Conservation (phyloP, 2,888 invertebrate species). For the Calliscelio sp. region DNA sequence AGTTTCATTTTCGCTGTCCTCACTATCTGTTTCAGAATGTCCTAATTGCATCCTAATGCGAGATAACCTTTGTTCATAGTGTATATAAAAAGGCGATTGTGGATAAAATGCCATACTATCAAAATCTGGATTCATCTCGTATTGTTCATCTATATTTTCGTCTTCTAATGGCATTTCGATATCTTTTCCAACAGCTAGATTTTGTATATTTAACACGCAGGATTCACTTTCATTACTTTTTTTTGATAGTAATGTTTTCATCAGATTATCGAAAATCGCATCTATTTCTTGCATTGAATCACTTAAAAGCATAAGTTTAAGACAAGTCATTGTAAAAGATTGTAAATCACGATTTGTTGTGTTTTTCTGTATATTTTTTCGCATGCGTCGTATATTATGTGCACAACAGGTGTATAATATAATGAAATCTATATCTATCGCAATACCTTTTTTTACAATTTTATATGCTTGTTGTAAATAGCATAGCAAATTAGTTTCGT, state of each 20-base stretch:
- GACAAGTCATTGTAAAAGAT: background rate
- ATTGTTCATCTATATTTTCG: no score
- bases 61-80: background rate
- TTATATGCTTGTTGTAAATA: constrained; percentile 15
- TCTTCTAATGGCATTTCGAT: no score
- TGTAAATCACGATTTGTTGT: background rate
- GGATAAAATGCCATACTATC: background rate
- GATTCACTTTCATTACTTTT: background rate
- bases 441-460: background rate
- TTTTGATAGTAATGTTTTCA: background rate
- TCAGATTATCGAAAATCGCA: constrained; percentile 7
- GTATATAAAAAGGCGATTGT: constrained; percentile 13
- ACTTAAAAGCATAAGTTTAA: constrained; percentile 24
- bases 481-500: background rate
- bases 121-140: background rate
- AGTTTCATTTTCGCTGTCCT: background rate
- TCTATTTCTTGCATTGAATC: background rate
- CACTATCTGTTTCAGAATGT: background rate
- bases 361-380: background rate
- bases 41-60: background rate
- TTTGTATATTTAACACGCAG: background rate
- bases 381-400: constrained; percentile 7
- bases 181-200: background rate
- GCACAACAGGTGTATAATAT: constrained; percentile 12
- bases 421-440: background rate